These are phyloP conservation scores for Sinohyriopsis cumingii DNA, from an alignment of 2,888 invertebrate genomes.

Conservation along the genomic window DNA sequence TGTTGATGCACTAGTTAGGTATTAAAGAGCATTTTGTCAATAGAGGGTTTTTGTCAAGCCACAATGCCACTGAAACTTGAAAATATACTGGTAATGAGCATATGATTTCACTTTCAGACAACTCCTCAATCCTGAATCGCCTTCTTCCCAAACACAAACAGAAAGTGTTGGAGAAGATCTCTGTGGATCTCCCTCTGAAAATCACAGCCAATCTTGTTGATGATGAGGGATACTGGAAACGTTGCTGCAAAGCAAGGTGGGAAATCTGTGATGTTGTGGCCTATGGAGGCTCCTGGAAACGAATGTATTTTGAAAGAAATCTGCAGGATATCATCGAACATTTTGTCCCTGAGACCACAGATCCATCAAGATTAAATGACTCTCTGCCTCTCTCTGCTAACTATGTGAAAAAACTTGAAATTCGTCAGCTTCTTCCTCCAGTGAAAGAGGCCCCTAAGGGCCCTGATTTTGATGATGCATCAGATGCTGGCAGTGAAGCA, in stretches of 20 bases:
- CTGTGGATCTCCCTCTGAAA: conserved; percentile 67
- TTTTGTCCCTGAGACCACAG: conserved; percentile 70
- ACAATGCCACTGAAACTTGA: too few species aligned
- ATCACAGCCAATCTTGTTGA: conserved; percentile 71
- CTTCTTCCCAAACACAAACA: conserved; percentile 66
- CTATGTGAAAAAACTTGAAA: conserved; percentile 66
- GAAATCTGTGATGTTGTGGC: conserved; percentile 68
- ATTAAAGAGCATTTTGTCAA: too few species aligned
- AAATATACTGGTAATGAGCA: not conserved
- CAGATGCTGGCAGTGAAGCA: conserved; percentile 68
- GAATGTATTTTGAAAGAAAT: conserved; percentile 72
- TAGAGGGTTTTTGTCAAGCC: too few species aligned
- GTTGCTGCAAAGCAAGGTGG: conserved; percentile 70
- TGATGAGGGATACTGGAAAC: conserved; percentile 71
- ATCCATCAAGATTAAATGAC: conserved; percentile 62
- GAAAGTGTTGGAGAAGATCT: conserved; percentile 68
- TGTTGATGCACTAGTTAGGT: too few species aligned
- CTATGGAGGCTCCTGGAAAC: conserved; percentile 70
- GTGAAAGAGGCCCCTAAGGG: conserved; percentile 67
- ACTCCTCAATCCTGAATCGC: conserved; percentile 65
- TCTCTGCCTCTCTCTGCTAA: conserved; percentile 65
- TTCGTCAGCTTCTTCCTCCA: conserved; percentile 70
- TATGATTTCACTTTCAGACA: conserved; percentile 55
- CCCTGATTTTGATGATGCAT: conserved; percentile 66
- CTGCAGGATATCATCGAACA: conserved; percentile 70